Conservation (phyloP, 2,797 vertebrate species). For the Falco peregrinus region DNA sequence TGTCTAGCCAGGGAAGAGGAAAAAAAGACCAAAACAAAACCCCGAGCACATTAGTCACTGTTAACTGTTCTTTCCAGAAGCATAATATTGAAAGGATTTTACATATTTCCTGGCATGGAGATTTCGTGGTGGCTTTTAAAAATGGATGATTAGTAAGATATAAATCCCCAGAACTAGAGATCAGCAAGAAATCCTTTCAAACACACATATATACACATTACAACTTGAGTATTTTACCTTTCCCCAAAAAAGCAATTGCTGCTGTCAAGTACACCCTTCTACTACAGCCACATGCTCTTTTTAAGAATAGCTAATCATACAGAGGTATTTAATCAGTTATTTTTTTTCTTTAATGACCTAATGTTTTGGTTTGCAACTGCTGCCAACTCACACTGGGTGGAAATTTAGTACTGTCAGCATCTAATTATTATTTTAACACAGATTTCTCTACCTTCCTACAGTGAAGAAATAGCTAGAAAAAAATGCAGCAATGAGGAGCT, state of each 20-base stretch:
- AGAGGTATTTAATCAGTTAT: constrained; percentile 72
- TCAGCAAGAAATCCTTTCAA: constrained; percentile 59
- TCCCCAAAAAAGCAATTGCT: constrained; percentile 60
- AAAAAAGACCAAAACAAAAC: constrained; percentile 1
- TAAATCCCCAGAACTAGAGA: constrained; percentile 33
- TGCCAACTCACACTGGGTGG: constrained; percentile 75
- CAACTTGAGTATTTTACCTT: constrained; percentile 54
- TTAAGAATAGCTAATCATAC: constrained; percentile 73
- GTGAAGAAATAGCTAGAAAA: constrained; percentile 71
- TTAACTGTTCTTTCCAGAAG: background rate
- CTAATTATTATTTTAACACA: constrained; percentile 83
- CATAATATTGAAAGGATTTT: background rate
- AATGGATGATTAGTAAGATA: constrained; percentile 24
- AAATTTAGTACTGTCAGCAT: constrained; percentile 80
- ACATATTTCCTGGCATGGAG: background rate
- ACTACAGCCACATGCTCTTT: constrained; percentile 70
- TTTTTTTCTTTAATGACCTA: constrained; percentile 75
- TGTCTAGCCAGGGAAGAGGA: background rate
- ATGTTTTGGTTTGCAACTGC: constrained; percentile 74
- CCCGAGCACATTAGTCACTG: background rate
- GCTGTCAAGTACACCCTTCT: constrained; percentile 74
- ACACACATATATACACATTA: constrained; percentile 2
- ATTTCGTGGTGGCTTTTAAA: background rate
- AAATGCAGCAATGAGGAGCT: constrained; percentile 20
- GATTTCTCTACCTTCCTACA: constrained; percentile 79